Evolutionary conservation across 2,797 vertebrate genomes (phyloP).

Genomic region (Mustela erminea): DNA sequence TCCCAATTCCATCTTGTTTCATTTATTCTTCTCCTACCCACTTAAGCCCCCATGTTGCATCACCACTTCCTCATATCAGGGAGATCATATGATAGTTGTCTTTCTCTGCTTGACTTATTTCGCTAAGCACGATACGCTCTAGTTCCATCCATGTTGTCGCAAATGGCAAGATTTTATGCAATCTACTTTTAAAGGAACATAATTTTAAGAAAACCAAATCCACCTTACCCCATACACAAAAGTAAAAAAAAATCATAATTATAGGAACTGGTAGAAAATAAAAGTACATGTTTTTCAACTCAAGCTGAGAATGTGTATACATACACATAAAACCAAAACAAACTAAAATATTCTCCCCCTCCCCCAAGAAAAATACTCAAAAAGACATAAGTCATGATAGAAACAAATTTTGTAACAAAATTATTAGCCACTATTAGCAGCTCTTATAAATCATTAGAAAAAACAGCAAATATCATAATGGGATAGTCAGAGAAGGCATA

Average conservation of each 20-base stretch:
- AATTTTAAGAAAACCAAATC: conserved; percentile 28
- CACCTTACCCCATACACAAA: not conserved
- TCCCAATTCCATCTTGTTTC: too few relatives aligned
- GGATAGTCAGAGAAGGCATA: conserved; percentile 5
- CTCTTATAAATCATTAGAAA: not conserved
- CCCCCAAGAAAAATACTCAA: not conserved
- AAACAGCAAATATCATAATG: not conserved
- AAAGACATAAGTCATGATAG: not conserved
- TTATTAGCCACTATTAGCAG: not conserved
- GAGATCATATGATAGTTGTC: too few relatives aligned
- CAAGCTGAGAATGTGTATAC: not conserved
- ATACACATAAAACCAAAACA: conserved; percentile 34
- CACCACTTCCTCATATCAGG: too few relatives aligned
- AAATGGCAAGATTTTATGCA: too few relatives aligned
- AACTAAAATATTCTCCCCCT: not conserved
- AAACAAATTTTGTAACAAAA: not conserved
- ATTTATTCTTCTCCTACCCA: too few relatives aligned
- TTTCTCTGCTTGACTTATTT: too few relatives aligned
- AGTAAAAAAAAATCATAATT: conserved; percentile 32
- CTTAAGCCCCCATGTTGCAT: too few relatives aligned
- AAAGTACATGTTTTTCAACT: not conserved
- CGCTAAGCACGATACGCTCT: too few relatives aligned
- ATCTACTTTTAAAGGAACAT: conserved; percentile 40
- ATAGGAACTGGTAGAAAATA: not conserved
- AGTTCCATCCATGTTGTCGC: too few relatives aligned